A percentile compares a stretch with the other conserved stretches of the same genome.
phyloP scores from a whole-genome alignment of 2,888 invertebrate species.

The Lasioglossum figueresi region DNA sequence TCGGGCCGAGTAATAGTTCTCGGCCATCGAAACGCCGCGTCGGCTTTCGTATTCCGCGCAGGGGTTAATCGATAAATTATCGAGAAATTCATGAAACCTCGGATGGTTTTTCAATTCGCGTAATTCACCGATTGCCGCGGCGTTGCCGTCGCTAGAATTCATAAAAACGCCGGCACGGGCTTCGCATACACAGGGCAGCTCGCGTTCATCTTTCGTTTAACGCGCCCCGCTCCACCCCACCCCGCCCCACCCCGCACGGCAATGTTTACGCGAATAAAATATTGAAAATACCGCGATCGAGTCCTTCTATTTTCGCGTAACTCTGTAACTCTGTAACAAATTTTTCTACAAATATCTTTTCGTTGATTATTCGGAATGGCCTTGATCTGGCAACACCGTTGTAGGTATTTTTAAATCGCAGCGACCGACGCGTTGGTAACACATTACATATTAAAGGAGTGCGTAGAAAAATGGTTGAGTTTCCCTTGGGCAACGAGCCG shows the following conservation, averaged over 20 bases:
- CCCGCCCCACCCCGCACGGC: not conserved
- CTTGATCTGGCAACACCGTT: no score
- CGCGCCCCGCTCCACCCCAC: no score
- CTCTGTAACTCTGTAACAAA: not conserved
- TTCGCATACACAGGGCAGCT: not conserved
- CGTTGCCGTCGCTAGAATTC: conserved; percentile 50
- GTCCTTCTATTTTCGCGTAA: not conserved
- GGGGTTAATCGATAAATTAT: conserved; percentile 73
- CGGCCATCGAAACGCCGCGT: conserved; percentile 15
- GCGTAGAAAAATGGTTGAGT: conserved; percentile 10
- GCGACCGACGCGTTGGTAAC: not conserved
- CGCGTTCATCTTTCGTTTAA: conserved; percentile 15
- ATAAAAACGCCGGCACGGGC: conserved; percentile 42
- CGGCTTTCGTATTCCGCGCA: conserved; percentile 67
- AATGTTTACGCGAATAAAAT: not conserved
- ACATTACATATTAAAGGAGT: not conserved
- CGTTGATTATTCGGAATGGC: no score
- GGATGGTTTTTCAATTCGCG: conserved; percentile 64
- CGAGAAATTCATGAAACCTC: conserved; percentile 67
- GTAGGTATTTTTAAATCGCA: not conserved
- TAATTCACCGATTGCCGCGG: conserved; percentile 65
- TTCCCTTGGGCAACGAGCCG: conserved; percentile 24
- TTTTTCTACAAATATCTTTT: no score
- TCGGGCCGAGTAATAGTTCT: conserved; percentile 30
- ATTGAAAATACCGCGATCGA: not conserved